phyloP scores from a whole-genome alignment of 53 echinoderm and acorn worm genomes.

The Luidia sarsii region DNA sequence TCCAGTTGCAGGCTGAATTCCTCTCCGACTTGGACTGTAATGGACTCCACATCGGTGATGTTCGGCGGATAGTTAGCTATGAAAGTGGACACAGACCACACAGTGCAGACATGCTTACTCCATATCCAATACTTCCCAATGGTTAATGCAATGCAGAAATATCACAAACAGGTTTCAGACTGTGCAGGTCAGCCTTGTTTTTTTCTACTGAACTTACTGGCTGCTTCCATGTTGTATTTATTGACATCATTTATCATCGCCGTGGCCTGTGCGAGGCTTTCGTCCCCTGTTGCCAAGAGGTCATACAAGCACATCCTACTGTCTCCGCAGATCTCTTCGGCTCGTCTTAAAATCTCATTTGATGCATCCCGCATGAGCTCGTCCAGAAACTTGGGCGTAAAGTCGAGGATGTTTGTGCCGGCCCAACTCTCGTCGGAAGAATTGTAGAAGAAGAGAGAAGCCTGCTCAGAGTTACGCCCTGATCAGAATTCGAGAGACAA shows the following conservation, averaged over 20 bases:
- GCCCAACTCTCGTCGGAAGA: conserved; percentile 32
- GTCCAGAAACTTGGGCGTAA: conserved; percentile 68
- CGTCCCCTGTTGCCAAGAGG: conserved; percentile 55
- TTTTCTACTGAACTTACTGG: conserved; percentile 55
- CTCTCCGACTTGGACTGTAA: conserved; percentile 33
- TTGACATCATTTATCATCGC: conserved; percentile 13
- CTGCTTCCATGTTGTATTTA: background rate
- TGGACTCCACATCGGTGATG: conserved; percentile 15
- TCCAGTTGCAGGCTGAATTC: conserved; percentile 18
- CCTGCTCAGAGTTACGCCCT: conserved; percentile 67
- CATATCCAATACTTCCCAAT: too few relatives aligned
- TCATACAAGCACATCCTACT: conserved; percentile 75
- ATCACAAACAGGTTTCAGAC: too few relatives aligned
- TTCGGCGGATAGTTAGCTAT: conserved; percentile 56
- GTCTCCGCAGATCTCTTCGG: conserved; percentile 51
- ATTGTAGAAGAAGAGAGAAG: conserved; percentile 68
- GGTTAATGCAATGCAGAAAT: too few relatives aligned
- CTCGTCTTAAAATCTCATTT: conserved; percentile 32
- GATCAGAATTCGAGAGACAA: too few relatives aligned
- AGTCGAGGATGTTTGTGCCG: conserved; percentile 62
- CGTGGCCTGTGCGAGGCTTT: conserved; percentile 33
- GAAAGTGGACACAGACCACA: too few relatives aligned
- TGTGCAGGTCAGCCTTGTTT: too few relatives aligned
- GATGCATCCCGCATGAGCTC: conserved; percentile 53
- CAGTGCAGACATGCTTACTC: too few relatives aligned